Evolutionary conservation across 2,113 vertebrate species (phyloP), one percentile per base, ranked within the genome.

Genomic region (Lathamus discolor): DNA sequence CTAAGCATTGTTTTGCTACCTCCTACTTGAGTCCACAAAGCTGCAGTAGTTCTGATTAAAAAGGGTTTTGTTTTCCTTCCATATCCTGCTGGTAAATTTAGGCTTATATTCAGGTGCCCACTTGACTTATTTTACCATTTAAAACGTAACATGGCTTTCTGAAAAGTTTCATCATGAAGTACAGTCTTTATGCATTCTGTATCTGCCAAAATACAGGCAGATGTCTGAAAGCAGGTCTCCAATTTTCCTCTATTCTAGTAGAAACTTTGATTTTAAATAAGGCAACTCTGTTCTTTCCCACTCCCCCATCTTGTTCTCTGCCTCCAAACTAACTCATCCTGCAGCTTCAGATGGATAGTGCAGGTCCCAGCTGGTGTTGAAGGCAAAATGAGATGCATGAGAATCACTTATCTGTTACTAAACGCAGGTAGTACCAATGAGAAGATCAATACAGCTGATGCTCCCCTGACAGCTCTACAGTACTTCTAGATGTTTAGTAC

Each of bases 401-500:
- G 75, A 77, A 86, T 31, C 55, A 17, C 33, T 25, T 25, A 2
- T 3, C 25, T 73, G 54, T 81, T 74, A 70, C 73, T 75, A 67
- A 81, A 74, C 1, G 0, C 6, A 75, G 55, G 61, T 64, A 78
- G 55, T 28, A 82, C 33, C 77, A 44, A 84, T 37, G 61, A 81
- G 80, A 17, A 95, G 73, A 92, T 77, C 76, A 84, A 92, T 64
- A 78, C 52, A 91, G 74, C 86, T 93, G 93, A 93, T 91, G 86
- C 80, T 89, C 83, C 74, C 69, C 54, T 37, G 61, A 74, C 39
- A 88, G 76, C 48, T 79, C 91, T 37, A 48, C 74, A 62, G 62
- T 8, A 2, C 35, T 88, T 69, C 11, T 0, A 86, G 72, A 77
- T 39, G 55, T 27, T 92, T 25, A 49, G 37, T 18, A 80, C 37